phyloP scores from a whole-genome alignment of 92 coral and sea anemone genomes.

The Porites rus region DNA sequence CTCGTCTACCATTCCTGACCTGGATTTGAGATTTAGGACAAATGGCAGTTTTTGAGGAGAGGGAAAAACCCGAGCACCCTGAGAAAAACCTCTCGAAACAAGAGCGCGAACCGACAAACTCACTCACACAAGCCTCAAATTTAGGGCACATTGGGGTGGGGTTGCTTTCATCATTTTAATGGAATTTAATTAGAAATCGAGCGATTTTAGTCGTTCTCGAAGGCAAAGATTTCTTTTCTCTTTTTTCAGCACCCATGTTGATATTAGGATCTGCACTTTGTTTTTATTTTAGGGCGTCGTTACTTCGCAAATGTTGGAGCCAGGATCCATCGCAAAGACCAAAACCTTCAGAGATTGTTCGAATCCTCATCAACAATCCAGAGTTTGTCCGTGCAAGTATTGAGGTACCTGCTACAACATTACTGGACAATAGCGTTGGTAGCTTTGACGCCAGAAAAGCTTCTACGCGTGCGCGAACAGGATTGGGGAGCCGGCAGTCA shows the following conservation, averaged over 20 bases:
- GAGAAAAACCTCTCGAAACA: no score
- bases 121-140: no score
- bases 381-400: conserved; percentile 70
- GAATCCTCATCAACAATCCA: conserved; percentile 58
- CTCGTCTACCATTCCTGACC: no score
- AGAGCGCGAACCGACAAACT: no score
- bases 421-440: conserved; percentile 54
- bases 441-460: conserved; percentile 47
- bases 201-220: no score
- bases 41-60: no score
- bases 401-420: conserved; percentile 59
- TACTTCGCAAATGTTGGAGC: conserved; percentile 72
- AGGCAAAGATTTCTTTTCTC: no score
- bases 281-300: conserved; percentile 38
- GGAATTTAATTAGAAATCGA: no score
- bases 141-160: no score
- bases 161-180: no score
- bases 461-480: conserved; percentile 55
- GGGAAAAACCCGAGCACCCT: no score
- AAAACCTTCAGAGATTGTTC: conserved; percentile 59
- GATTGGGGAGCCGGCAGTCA: conserved; percentile 28
- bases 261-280: not conserved
- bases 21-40: no score
- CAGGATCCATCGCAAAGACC: conserved; percentile 64
- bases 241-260: not conserved